Conservation (phyloP, 2,888 invertebrate genomes). For the Gonocerus acuteangulatus region DNA sequence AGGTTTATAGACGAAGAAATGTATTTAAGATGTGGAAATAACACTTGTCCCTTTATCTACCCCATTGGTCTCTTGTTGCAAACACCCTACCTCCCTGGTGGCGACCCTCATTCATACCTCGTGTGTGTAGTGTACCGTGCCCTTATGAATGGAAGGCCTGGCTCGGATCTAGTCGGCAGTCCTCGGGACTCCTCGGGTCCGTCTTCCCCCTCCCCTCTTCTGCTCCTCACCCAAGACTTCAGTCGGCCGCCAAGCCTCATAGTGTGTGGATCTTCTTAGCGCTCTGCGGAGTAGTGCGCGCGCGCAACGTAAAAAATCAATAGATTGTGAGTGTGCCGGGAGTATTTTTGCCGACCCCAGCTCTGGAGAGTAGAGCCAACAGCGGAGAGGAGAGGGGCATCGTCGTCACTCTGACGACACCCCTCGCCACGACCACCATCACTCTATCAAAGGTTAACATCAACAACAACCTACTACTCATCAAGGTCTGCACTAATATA, state of each 20-base stretch:
- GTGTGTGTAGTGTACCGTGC: too few relatives aligned
- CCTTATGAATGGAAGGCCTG: neutral
- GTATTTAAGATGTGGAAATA: too few relatives aligned
- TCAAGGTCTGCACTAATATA: neutral
- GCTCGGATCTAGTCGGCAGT: neutral
- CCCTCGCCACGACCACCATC: conserved; percentile 37
- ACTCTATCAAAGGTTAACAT: conserved; percentile 36
- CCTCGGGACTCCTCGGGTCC: neutral
- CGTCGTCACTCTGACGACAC: conserved; percentile 38
- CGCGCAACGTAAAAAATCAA: conserved; percentile 6
- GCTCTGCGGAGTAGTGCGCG: neutral
- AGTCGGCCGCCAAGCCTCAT: conserved; percentile 30
- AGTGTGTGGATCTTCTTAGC: conserved; percentile 11
- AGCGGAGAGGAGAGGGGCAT: conserved; percentile 18
- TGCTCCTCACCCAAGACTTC: neutral
- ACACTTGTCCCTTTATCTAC: too few relatives aligned
- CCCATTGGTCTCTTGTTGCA: too few relatives aligned
- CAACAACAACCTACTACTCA: conserved; percentile 33
- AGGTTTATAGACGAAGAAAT: too few relatives aligned
- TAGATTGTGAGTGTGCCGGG: neutral
- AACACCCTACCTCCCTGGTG: too few relatives aligned
- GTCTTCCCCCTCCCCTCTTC: neutral
- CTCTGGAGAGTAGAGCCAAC: conserved; percentile 1
- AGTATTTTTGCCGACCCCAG: neutral
- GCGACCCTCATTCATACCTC: too few relatives aligned